Percentiles rank a stretch among this genome's conserved stretches.
Conservation (phyloP, 2,888 invertebrate genomes). For the Chironomus riparius region DNA sequence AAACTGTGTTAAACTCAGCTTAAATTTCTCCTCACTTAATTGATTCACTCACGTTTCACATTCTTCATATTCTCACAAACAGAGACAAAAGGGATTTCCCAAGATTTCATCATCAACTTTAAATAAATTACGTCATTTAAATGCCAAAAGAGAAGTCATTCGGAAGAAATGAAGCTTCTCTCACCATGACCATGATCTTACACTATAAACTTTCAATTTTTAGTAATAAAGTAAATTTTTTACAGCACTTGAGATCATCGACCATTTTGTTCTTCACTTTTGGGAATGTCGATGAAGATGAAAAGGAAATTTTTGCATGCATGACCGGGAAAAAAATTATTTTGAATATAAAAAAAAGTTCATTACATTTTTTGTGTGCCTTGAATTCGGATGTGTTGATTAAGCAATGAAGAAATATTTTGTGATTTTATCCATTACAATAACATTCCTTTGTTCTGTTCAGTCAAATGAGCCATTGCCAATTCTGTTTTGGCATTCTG, state of each 20-base stretch:
- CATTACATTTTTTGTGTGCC: not conserved
- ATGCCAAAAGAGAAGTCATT: no score
- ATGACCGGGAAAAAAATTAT: no score
- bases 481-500: not conserved
- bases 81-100: no score
- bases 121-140: no score
- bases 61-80: no score
- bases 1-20: no score
- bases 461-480: not conserved
- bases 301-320: not conserved
- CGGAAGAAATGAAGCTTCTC: no score
- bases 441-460: not conserved
- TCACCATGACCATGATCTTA: no score
- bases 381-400: not conserved
- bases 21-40: no score
- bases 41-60: no score
- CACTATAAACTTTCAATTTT: not conserved
- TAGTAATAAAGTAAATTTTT: not conserved
- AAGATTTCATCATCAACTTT: no score
- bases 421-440: not conserved
- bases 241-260: not conserved
- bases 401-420: not conserved
- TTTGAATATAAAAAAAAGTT: not conserved
- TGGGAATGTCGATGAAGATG: not conserved
- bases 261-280: not conserved